A percentile compares a stretch with the other conserved stretches of the same genome.
Evolutionary conservation across 2,797 vertebrate species (phyloP).

Genomic region (Onychomys arenicola): DNA sequence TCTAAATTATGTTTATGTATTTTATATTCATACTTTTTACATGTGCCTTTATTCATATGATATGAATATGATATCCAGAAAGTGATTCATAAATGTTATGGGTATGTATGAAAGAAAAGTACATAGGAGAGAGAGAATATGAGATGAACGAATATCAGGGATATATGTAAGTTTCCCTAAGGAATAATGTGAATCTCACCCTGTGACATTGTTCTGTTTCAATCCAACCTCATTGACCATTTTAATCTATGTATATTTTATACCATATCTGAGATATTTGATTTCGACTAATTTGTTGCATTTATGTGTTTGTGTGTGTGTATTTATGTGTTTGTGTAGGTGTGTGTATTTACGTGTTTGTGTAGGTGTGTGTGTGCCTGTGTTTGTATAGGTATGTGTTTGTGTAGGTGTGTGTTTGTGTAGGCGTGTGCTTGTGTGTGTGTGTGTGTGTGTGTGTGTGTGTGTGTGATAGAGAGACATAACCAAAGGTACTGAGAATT

Average conservation of each 20-base stretch:
- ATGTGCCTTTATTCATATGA: neutral
- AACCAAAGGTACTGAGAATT: neutral
- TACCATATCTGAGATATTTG: neutral
- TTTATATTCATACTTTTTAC: neutral
- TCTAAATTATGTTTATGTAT: neutral
- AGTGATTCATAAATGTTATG: neutral
- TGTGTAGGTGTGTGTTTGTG: too few relatives aligned
- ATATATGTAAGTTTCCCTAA: neutral
- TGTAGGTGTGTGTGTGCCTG: too few relatives aligned
- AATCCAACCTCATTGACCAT: fast-evolving
- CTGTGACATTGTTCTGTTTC: neutral
- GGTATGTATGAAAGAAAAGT: neutral
- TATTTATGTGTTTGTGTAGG: too few relatives aligned
- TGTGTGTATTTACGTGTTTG: neutral
- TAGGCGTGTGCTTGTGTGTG: too few relatives aligned
- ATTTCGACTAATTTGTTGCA: neutral
- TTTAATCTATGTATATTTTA: neutral
- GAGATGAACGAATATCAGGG: neutral
- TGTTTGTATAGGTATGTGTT: too few relatives aligned
- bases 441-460: too few relatives aligned
- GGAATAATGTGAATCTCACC: neutral
- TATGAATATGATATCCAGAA: neutral
- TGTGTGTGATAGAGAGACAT: neutral
- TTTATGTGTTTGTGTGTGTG: neutral
- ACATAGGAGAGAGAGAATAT: neutral